Evolutionary conservation across 2,888 invertebrate species (phyloP).

Genomic region (Epinotia bilunana): DNA sequence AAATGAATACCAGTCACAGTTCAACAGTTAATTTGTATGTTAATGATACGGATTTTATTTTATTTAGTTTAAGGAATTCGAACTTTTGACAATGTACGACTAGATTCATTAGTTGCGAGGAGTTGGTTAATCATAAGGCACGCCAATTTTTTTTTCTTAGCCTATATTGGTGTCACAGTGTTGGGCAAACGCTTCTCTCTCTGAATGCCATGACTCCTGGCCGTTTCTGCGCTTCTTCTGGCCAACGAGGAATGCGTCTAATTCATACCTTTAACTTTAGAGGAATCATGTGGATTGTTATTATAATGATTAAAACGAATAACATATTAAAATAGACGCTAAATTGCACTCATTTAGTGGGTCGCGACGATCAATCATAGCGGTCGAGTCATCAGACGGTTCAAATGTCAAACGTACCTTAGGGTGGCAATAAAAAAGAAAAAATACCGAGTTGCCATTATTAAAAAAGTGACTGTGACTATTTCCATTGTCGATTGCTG

Average conservation of each 20-base stretch:
- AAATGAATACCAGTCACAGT: conserved; percentile 78
- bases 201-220: no score
- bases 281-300: background rate
- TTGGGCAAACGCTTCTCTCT: no score
- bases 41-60: conserved; percentile 65
- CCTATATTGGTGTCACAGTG: no score
- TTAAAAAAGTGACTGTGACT: conserved; percentile 85
- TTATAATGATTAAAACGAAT: conserved; percentile 11
- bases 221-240: no score
- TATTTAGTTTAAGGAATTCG: conserved; percentile 53
- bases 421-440: conserved; percentile 82
- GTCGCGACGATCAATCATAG: conserved; percentile 82
- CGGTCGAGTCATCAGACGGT: conserved; percentile 82
- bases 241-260: no score
- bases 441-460: conserved; percentile 77
- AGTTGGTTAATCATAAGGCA: background rate
- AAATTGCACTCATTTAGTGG: conserved; percentile 84
- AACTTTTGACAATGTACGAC: conserved; percentile 10
- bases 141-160: background rate
- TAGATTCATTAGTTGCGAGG: background rate
- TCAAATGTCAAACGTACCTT: conserved; percentile 84
- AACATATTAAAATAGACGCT: conserved; percentile 73
- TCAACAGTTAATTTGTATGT: conserved; percentile 81
- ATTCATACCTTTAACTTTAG: no score
- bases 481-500: conserved; percentile 84